Evolutionary conservation across 2,797 vertebrate genomes (phyloP).

Genomic region (Mus spretus): DNA sequence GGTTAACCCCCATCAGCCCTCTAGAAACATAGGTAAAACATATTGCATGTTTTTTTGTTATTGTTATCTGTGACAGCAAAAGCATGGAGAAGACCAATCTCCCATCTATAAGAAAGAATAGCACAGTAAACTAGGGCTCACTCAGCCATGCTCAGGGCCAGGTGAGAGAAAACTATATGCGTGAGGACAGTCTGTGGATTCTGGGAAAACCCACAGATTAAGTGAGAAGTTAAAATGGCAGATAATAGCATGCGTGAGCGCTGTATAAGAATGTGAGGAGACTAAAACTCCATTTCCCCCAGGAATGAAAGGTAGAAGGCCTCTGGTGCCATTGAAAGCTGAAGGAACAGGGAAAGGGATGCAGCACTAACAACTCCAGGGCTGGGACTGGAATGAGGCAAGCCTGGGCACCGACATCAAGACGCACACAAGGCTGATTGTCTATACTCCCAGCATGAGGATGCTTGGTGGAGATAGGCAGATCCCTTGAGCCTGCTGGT

Average conservation of each 20-base stretch:
- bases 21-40: background rate
- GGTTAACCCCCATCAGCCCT: background rate
- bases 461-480: background rate
- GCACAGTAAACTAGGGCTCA: background rate
- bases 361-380: background rate
- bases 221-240: background rate
- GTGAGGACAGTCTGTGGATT: rapidly evolving
- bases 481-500: background rate
- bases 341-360: background rate
- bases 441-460: background rate
- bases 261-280: background rate
- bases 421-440: too few relatives aligned
- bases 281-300: background rate
- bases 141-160: rapidly evolving
- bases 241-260: background rate
- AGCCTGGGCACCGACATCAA: background rate
- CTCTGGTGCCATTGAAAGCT: background rate
- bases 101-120: background rate
- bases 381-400: too few relatives aligned
- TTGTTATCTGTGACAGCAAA: background rate
- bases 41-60: too few relatives aligned
- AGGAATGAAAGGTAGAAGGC: background rate
- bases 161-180: background rate
- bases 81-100: background rate
- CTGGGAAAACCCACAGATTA: background rate